These are phyloP conservation scores for Microctenopoma lineatum DNA, from an alignment of 2,797 vertebrate genomes.

Conservation along the genomic window DNA sequence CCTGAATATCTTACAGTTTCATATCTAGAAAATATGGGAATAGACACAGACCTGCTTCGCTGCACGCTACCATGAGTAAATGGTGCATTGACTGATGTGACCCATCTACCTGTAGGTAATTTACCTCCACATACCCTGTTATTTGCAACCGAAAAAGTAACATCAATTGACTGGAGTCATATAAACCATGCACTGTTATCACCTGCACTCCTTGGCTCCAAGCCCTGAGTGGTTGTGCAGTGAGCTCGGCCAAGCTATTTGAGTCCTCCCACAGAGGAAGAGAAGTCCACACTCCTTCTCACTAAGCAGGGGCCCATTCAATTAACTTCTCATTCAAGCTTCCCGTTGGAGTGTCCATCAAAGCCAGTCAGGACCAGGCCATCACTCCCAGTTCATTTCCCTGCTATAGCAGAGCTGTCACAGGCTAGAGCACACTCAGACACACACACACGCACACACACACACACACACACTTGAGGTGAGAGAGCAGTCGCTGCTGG, in stretches of 20 bases:
- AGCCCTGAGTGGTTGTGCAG: constrained; percentile 48
- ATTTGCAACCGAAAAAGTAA: constrained; percentile 34
- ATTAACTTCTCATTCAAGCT: constrained; percentile 67
- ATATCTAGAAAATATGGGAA: constrained; percentile 2
- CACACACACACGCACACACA: constrained; percentile 14
- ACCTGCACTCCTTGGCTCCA: constrained; percentile 21
- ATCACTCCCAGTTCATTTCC: constrained; percentile 35
- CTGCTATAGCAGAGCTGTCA: constrained; percentile 38
- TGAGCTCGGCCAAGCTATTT: constrained; percentile 50
- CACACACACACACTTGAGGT: background rate
- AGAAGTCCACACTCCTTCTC: constrained; percentile 49
- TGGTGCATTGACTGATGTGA: background rate
- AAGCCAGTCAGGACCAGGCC: constrained; percentile 52
- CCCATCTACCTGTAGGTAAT: constrained; percentile 27
- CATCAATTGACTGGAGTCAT: constrained; percentile 36
- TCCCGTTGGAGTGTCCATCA: constrained; percentile 70
- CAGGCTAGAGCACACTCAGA: constrained; percentile 15
- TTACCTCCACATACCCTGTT: constrained; percentile 12
- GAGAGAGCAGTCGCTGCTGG: constrained; percentile 13
- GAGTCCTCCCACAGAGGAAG: constrained; percentile 45
- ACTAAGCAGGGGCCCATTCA: constrained; percentile 57
- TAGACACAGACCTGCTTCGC: constrained; percentile 3
- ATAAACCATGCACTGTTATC: constrained; percentile 21
- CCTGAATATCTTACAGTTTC: background rate
- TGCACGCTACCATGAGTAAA: constrained; percentile 1